Evolutionary conservation across 2,888 invertebrate species (phyloP), one percentile per base, ranked within the genome.

Genomic region (Amiota communis): DNA sequence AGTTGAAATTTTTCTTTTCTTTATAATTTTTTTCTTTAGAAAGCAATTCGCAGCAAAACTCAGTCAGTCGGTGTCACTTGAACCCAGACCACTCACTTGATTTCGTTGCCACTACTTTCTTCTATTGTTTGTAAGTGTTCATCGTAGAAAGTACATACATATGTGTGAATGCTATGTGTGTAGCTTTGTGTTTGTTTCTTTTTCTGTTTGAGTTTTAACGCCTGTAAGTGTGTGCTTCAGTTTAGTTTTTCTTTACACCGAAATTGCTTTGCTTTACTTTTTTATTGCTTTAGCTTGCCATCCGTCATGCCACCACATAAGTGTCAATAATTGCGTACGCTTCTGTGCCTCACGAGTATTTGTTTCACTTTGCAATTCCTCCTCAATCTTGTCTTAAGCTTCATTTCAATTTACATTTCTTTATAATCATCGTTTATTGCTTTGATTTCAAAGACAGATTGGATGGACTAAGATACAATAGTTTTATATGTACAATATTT

Each of bases 251-350:
- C n/a, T 10, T 65, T 63, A 9, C 12, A 15, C 4, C 2, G 36
- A 36, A 36, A 36, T 46, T 46, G 12, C 63, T 13, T 63, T 65
- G 10, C 36, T 17, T n/a, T 65, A 12, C 6, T 65, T 65, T 47
- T 11, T 13, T 13, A 36, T 63, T 46, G 48, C n/a, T 48, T 65
- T n/a, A 17, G 17, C 20, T 23, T 17, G 17, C 10, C 17, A 46
- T 23, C 63, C 46, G 12, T 47, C n/a, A 53, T 20, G 51, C 51
- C 20, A 23, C 17, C 51, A 11, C 23, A 9, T 23, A 68, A 68
- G 67, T 68, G 67, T 68, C 67, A 68, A 68, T 68, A 68, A 51
- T 49, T 68, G 51, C 48, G 53, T 53, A 15, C 59, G 20, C 20
- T 59, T 59, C 20, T 20, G 8, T 59, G 6, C 36, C 36, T 36